phyloP scores from a whole-genome alignment of 2,888 invertebrate species.

The Amblyteles armatorius region DNA sequence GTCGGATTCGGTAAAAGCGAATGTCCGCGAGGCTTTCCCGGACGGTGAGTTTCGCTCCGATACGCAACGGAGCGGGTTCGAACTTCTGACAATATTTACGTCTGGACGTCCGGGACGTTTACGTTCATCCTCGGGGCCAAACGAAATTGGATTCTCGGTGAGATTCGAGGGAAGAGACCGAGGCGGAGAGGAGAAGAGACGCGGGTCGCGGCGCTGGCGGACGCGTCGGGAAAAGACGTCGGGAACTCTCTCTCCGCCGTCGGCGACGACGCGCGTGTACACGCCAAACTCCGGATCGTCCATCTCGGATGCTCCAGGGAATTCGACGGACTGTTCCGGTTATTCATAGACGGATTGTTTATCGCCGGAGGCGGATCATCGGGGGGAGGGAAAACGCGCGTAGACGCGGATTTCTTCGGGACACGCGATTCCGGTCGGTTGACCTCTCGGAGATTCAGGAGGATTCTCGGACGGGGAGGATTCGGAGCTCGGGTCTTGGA shows the following conservation, averaged over 20 bases:
- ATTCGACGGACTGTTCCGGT: constrained; percentile 33
- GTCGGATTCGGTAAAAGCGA: constrained; percentile 18
- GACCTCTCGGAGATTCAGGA: constrained; percentile 1
- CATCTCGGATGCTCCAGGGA: neutral
- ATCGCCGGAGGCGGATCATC: neutral
- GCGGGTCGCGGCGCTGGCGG: neutral
- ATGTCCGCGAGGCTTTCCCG: constrained; percentile 12
- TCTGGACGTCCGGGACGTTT: constrained; percentile 36
- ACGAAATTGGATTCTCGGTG: constrained; percentile 15
- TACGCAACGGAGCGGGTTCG: constrained; percentile 10
- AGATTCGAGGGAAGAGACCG: neutral
- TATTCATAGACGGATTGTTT: constrained; percentile 47
- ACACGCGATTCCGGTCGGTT: neutral
- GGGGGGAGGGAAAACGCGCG: neutral
- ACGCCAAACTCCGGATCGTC: constrained; percentile 16
- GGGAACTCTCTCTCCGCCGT: neutral
- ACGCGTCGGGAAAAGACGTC: constrained; percentile 6
- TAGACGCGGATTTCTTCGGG: neutral
- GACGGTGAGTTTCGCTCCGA: neutral
- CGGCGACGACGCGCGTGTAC: constrained; percentile 1
- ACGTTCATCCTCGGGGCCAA: constrained; percentile 20
- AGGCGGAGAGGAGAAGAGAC: neutral
- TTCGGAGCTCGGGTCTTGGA: neutral
- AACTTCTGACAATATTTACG: constrained; percentile 43
- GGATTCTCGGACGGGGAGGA: neutral